Evolutionary conservation across 2,888 invertebrate species (phyloP).

Genomic region (Ophion ventricosus): DNA sequence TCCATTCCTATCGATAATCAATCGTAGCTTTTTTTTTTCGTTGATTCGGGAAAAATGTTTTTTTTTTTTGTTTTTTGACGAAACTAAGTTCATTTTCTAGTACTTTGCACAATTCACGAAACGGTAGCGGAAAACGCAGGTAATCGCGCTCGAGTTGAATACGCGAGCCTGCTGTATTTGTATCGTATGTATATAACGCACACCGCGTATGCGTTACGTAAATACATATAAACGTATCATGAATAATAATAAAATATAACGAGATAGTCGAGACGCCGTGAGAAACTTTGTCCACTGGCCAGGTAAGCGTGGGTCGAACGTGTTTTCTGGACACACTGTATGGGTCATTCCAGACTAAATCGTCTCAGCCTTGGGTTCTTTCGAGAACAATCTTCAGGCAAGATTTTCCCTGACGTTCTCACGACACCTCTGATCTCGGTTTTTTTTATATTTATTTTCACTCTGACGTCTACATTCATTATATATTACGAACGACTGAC

Average conservation of each 20-base stretch:
- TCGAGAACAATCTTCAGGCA: no score
- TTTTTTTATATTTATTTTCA: no score
- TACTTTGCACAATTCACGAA: background rate
- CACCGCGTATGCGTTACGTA: conserved; percentile 7
- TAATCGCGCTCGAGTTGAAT: conserved; percentile 17
- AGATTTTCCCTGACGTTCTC: no score
- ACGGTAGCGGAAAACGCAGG: conserved; percentile 46
- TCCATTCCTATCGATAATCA: conserved; percentile 1
- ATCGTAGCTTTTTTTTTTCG: background rate
- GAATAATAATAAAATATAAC: conserved; percentile 63
- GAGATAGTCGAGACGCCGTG: conserved; percentile 54
- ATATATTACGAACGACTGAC: no score
- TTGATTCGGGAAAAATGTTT: background rate
- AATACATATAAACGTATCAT: conserved; percentile 30
- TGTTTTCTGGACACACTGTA: conserved; percentile 42
- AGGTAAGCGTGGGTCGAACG: conserved; percentile 57
- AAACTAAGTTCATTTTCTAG: no score
- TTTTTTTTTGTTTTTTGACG: background rate
- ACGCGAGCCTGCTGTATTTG: conserved; percentile 21
- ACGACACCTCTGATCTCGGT: no score
- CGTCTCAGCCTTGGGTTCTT: background rate
- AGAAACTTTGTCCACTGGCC: conserved; percentile 53
- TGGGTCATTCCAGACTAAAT: conserved; percentile 13
- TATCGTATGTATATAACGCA: background rate
- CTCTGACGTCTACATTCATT: no score